Evolutionary conservation across 2,888 invertebrate genomes (phyloP), one percentile per base, ranked within the genome.

Genomic region (Eulithis testata): DNA sequence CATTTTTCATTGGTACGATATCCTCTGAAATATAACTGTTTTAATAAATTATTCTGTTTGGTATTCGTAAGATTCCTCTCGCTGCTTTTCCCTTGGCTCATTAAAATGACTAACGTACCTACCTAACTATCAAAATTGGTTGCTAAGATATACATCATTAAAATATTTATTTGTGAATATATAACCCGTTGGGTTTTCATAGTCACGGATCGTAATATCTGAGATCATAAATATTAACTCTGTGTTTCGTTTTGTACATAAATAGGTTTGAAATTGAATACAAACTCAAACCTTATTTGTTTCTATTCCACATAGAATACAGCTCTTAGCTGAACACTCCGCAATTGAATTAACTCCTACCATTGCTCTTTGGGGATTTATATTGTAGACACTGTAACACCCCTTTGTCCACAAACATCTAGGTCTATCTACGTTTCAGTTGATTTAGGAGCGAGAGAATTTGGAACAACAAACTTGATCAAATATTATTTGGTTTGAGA

Each of bases 341-440:
- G 44, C 63, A 69, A 69, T 69, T 65, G 71, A 69, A 71, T 71
- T 69, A 67, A 57, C 63, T 59, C 56, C 61, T 44, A 54, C 71
- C 71, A 72, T 57, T 71, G 72, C 74, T 74, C 66, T 70, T 71
- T 60, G 68, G 66, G 59, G 57, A 68, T 71, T 69, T 54, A 65
- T 56, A 56, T 55, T 37, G 64, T 67, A 73, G 69, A 43, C 58
- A 67, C 67, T 69, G 63, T 63, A 65, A 47, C 47, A 66, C 57
- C 59, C 65, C 58, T 62, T 68, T 68, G 51, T 62, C 27, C 27
- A 44, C 56, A 50, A 49, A 21, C 21, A 11, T 21, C 45, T 21
- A 21, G 1, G 21, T 21, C 21, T 21, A 21, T 21, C 21, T n/a
- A 44, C 14, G 14, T 14, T 12, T 14, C 14, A 47, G 8, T 8